Conservation (phyloP, 2,888 invertebrate genomes). For the Apocheima hispidaria region DNA sequence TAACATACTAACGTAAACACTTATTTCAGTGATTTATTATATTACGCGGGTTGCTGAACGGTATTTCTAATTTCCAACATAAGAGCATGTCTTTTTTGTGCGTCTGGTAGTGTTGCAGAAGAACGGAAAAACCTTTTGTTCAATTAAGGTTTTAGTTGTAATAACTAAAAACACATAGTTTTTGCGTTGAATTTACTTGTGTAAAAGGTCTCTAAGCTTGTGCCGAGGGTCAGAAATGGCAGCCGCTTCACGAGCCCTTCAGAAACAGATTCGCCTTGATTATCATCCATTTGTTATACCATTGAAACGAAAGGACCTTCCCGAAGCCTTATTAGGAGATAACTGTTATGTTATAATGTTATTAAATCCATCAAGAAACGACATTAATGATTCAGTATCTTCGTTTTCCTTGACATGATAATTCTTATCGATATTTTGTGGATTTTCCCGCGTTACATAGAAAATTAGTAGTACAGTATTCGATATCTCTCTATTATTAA, state of each 20-base stretch:
- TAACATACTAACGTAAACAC: no score
- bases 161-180: neutral
- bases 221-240: slow-evolving; percentile 10
- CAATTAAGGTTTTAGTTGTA: neutral
- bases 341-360: slow-evolving; percentile 14
- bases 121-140: no score
- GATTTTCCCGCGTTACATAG: neutral
- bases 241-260: slow-evolving; percentile 10
- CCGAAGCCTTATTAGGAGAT: slow-evolving; percentile 9
- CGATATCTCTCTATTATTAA: slow-evolving; percentile 1
- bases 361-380: neutral
- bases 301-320: slow-evolving; percentile 6
- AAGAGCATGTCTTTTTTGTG: no score
- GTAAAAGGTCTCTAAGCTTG: slow-evolving; percentile 1
- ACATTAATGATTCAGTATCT: neutral
- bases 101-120: no score
- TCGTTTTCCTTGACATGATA: slow-evolving; percentile 1
- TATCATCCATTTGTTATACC: slow-evolving; percentile 18
- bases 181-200: neutral
- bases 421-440: neutral
- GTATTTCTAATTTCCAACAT: no score
- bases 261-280: slow-evolving; percentile 17
- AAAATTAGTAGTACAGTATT: slow-evolving; percentile 1
- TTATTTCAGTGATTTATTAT: no score
- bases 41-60: no score